Conservation (phyloP, 2,888 invertebrate species). For the Autographa gamma region DNA sequence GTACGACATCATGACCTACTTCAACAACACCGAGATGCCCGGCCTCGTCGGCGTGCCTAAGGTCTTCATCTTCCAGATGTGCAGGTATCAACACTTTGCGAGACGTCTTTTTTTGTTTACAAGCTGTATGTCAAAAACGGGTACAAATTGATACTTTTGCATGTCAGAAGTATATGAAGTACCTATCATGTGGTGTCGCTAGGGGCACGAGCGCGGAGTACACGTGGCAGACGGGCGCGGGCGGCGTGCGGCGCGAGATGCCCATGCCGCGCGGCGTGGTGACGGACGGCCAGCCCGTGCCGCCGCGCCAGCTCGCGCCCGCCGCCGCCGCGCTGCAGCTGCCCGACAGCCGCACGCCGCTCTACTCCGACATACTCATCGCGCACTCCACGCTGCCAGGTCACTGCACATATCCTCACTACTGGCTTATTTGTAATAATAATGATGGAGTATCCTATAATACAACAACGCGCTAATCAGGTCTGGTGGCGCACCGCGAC, state of each 20-base stretch:
- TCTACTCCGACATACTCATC: conserved; percentile 90
- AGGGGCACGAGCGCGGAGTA: conserved; percentile 69
- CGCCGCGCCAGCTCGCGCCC: conserved; percentile 62
- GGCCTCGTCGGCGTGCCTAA: conserved; percentile 90
- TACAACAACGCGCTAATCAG: conserved; percentile 67
- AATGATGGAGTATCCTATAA: no score
- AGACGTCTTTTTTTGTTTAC: background rate
- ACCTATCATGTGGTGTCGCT: background rate
- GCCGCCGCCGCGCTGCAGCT: conserved; percentile 51
- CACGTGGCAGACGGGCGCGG: conserved; percentile 54
- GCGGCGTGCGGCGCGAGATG: conserved; percentile 51
- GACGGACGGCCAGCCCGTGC: conserved; percentile 48
- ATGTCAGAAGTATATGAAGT: background rate
- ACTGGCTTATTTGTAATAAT: background rate
- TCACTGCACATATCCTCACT: conserved; percentile 18
- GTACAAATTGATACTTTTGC: no score
- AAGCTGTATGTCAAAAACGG: background rate
- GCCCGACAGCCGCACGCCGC: conserved; percentile 57
- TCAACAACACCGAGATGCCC: conserved; percentile 88
- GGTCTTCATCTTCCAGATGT: conserved; percentile 92
- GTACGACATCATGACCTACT: conserved; percentile 88
- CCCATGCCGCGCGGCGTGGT: conserved; percentile 55
- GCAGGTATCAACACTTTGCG: conserved; percentile 79
- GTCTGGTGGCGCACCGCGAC: conserved; percentile 90
- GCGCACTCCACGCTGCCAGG: conserved; percentile 90